phyloP scores from a whole-genome alignment of 2,113 vertebrate species.

The Crotalus viridis region DNA sequence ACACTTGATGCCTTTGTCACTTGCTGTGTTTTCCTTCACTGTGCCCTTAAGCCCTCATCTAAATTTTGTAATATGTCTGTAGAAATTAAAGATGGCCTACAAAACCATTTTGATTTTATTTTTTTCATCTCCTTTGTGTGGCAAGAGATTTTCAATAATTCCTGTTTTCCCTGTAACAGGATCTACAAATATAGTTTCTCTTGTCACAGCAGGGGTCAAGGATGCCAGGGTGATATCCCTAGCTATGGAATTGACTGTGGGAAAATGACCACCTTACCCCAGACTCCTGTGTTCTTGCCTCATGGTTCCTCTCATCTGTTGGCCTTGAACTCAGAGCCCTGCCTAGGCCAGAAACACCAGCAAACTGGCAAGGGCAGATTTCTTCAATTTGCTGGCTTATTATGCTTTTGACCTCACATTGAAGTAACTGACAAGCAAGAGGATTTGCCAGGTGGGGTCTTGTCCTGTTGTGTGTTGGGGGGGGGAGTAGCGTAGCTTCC shows the following conservation, averaged over 20 bases:
- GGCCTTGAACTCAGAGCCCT: neutral
- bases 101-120: neutral
- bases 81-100: no score
- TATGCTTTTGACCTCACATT: neutral
- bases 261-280: conserved; percentile 6
- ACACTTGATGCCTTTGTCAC: neutral
- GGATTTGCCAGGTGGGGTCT: neutral
- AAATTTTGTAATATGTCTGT: neutral
- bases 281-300: conserved; percentile 5
- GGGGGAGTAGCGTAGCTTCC: neutral
- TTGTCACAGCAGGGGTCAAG: neutral
- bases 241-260: neutral
- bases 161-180: no score
- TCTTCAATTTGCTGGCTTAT: neutral
- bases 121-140: no score
- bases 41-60: neutral
- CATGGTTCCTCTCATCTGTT: neutral
- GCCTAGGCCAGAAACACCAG: neutral
- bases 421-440: neutral
- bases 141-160: neutral
- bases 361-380: neutral
- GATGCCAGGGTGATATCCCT: neutral
- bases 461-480: neutral
- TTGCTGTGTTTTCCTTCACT: neutral
- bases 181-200: neutral